A percentile compares a stretch with the other conserved stretches of the same genome.
phyloP scores from a whole-genome alignment of 2,888 invertebrate genomes.

The Stegana nigrithorax region DNA sequence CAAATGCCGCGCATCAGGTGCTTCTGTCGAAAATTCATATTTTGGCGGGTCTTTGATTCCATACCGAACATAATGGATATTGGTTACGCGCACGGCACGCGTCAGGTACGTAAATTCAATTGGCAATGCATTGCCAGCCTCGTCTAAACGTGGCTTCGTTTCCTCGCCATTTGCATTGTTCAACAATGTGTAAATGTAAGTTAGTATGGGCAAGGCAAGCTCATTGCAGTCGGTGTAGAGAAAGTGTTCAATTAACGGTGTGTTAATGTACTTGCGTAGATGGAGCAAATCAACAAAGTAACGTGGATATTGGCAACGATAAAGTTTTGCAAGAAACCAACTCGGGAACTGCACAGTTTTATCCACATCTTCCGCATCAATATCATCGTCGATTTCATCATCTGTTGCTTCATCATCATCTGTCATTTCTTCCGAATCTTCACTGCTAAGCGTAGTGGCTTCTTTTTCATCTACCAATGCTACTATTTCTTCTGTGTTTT shows the following conservation, averaged over 20 bases:
- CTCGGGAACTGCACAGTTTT: slow-evolving; percentile 68
- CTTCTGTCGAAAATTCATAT: slow-evolving; percentile 44
- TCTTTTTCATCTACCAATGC: background rate
- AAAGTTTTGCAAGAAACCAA: slow-evolving; percentile 77
- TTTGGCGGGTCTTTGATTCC: slow-evolving; percentile 39
- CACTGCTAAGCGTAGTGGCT: slow-evolving; percentile 24
- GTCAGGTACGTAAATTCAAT: slow-evolving; percentile 63
- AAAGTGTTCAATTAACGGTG: slow-evolving; percentile 80
- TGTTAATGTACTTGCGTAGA: slow-evolving; percentile 75
- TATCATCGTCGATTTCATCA: slow-evolving; percentile 28
- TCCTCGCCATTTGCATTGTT: slow-evolving; percentile 51
- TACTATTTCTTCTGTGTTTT: slow-evolving; percentile 34
- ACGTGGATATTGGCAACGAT: slow-evolving; percentile 74
- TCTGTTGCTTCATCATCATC: slow-evolving; percentile 31
- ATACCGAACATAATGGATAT: slow-evolving; percentile 57
- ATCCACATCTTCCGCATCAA: slow-evolving; percentile 35
- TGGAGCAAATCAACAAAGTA: slow-evolving; percentile 77
- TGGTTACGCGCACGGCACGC: slow-evolving; percentile 58
- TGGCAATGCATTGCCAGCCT: slow-evolving; percentile 34
- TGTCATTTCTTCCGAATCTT: slow-evolving; percentile 24
- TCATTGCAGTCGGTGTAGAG: slow-evolving; percentile 72
- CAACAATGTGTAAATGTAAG: slow-evolving; percentile 71
- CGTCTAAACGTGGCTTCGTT: slow-evolving; percentile 28
- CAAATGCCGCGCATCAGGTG: slow-evolving; percentile 52
- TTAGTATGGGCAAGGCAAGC: slow-evolving; percentile 74